Base-by-base conservation (phyloP, 2,113 vertebrate genomes). In the Chlamydotis undulata region DNA sequence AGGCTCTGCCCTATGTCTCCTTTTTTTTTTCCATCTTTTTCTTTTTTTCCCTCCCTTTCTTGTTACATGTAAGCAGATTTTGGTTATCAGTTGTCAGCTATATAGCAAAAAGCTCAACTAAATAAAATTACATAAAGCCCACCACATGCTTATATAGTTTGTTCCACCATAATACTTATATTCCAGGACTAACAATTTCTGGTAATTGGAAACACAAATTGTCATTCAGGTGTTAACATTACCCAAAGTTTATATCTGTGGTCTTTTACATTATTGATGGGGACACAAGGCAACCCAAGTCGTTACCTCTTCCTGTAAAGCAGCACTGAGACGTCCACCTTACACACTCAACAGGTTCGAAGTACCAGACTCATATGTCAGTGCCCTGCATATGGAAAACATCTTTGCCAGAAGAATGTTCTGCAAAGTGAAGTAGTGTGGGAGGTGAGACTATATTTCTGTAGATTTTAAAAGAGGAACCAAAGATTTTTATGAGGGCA, bases 361-460 rank as follows among this genome's bases (percentile, higher is more conserved):
- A 90, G 65, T 91, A 55, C 76, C 67, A 87, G 89, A 87, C 67
- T 96, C 61, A 88, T 90, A 90, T 73, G 94, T 91, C 68, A 93
- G 43, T 90, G 75, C 10, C 19, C 41, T 85, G 93, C 83, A 97
- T 97, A 91, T 97, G 96, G 94, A 97, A 97, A 92, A 83, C 67
- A 94, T 97, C 95, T 95, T 77, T 82, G 59, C 56, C 0, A 2
- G 75, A 91, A 94, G 82, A 92, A 90, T 83, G 63, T 70, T 97
- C 90, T 87, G 53, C 61, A 84, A 49, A 87, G 92, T 92, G 91
- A 95, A 88, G 81, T 91, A 69, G 81, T 87, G 90, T 95, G 85
- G 67, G 71, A 96, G 89, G 82, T 86, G 93, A 93, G 31, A 57
- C n/a, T 95, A 50, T 86, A 70, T 94, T 97, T 97, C 93, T 90